These are phyloP conservation scores for Sebastes nivosus DNA, from an alignment of 2,797 vertebrate genomes.

Conservation along the genomic window DNA sequence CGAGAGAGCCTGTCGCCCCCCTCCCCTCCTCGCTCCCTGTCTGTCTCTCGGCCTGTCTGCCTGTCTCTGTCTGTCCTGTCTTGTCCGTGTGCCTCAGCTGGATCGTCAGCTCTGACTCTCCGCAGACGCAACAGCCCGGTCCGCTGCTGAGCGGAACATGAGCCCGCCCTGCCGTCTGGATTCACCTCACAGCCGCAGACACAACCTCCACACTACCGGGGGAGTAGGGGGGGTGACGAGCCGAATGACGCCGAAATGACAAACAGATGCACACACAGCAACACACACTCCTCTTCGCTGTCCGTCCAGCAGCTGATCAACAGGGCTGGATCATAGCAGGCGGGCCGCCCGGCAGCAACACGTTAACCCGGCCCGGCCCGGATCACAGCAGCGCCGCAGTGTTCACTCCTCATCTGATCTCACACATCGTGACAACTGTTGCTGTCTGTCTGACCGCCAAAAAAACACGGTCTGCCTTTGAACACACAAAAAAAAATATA, in stretches of 20 bases:
- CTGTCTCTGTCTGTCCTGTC: constrained; percentile 35
- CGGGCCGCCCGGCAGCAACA: constrained; percentile 40
- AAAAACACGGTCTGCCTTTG: constrained; percentile 37
- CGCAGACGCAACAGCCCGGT: constrained; percentile 78
- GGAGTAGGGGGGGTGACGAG: not conserved
- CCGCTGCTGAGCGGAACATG: constrained; percentile 78
- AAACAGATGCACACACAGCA: constrained; percentile 20
- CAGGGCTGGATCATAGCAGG: constrained; percentile 49
- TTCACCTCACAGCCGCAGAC: constrained; percentile 63
- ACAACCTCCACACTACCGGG: constrained; percentile 23
- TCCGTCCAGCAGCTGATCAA: constrained; percentile 45
- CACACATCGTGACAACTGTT: constrained; percentile 81
- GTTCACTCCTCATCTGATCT: constrained; percentile 64
- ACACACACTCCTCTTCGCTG: not conserved
- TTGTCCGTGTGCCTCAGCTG: constrained; percentile 64
- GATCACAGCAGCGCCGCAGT: constrained; percentile 65
- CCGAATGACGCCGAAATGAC: constrained; percentile 51
- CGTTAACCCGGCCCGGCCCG: constrained; percentile 35
- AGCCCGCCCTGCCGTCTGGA: constrained; percentile 68
- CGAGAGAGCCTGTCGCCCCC: constrained; percentile 70
- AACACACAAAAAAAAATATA: not conserved
- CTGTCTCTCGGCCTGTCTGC: constrained; percentile 62
- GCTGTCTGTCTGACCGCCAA: constrained; percentile 66
- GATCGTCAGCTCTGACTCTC: constrained; percentile 75
- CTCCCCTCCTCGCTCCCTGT: constrained; percentile 61